Evolutionary conservation across 2,113 vertebrate species (phyloP), one percentile per base, ranked within the genome.

Genomic region (Australoheros scitulus): DNA sequence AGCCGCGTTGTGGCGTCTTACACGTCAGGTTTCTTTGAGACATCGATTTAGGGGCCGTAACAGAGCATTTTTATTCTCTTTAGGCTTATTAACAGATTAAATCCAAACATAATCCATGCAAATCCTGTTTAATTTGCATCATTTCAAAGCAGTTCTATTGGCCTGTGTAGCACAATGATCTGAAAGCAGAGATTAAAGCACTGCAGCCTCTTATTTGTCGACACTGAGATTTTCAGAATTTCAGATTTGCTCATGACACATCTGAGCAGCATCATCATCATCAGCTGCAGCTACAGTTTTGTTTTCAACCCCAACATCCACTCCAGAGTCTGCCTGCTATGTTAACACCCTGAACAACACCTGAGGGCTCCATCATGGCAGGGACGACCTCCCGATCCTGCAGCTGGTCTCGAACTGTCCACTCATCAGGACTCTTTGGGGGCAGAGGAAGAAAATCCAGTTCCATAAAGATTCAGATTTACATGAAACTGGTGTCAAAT

Each of bases 401-500:
- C 76, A 77, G 57, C 80, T 29, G 77, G 1, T 41, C 56, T 11
- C 20, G 5, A 24, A 20, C 18, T 5, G 52, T 24, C n/a, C 63
- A 5, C 41, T 72, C 68, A 34, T 56, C 77, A 47, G 50, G 57
- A 58, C 29, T 3, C 1, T 36, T 41, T 15, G 0, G 61, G 15
- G 43, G 11, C 38, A 3, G n/a, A 59, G 70, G 32, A 77, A 63
- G 18, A 52, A 18, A 18, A 18, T 26, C 57, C 22, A 8, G n/a
- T 18, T 57, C 9, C 50, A 17, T 7, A 50, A 84, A 74, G 61
- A 65, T 34, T 41, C 22, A 26, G 78, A 7, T 50, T 70, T 29
- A 70, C 41, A 50, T 0, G 5, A 70, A 50, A 50, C 41, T 70
- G 41, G 3, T 29, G 22, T 24, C 2, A 0, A 0, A 50, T 0